These are phyloP conservation scores for Hirtodrosophila confusa DNA, from an alignment of 2,888 invertebrate genomes.

Conservation along the genomic window DNA sequence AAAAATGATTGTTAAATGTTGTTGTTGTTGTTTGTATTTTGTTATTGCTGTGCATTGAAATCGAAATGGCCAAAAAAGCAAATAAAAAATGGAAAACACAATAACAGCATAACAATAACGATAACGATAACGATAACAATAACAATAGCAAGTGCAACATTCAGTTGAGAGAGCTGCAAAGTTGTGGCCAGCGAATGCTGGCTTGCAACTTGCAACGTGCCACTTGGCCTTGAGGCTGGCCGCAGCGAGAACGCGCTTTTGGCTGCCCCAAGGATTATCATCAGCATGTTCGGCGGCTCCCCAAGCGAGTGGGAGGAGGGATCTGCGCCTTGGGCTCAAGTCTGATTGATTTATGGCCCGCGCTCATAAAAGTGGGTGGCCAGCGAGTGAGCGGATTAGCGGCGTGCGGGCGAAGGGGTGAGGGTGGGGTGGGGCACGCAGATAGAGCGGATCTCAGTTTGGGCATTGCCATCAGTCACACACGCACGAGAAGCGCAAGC, in stretches of 20 bases:
- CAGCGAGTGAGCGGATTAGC: slow-evolving; percentile 44
- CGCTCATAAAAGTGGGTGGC: slow-evolving; percentile 48
- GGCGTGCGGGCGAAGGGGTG: background rate
- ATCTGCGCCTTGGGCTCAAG: slow-evolving; percentile 44
- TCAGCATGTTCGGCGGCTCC: slow-evolving; percentile 18
- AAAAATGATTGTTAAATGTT: slow-evolving; percentile 51
- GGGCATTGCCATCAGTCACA: slow-evolving; percentile 51
- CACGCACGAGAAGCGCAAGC: slow-evolving; percentile 26
- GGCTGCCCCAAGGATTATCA: slow-evolving; percentile 43
- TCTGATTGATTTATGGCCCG: slow-evolving; percentile 78
- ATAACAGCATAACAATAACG: background rate
- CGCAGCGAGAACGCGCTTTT: background rate
- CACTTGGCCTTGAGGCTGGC: slow-evolving; percentile 42
- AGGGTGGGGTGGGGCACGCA: background rate
- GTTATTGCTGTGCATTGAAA: slow-evolving; percentile 49
- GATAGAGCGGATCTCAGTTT: slow-evolving; percentile 34
- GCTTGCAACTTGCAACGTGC: slow-evolving; percentile 14
- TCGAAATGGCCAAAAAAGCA: slow-evolving; percentile 15
- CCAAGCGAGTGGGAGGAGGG: slow-evolving; percentile 30
- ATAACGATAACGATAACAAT: slow-evolving; percentile 5
- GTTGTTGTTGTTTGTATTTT: slow-evolving; percentile 46
- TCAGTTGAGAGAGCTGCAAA: slow-evolving; percentile 20
- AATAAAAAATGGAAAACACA: background rate
- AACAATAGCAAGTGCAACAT: slow-evolving; percentile 7
- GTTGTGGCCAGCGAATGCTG: slow-evolving; percentile 1